phyloP scores from a whole-genome alignment of 2,888 invertebrate genomes.

The Ormia ochracea region DNA sequence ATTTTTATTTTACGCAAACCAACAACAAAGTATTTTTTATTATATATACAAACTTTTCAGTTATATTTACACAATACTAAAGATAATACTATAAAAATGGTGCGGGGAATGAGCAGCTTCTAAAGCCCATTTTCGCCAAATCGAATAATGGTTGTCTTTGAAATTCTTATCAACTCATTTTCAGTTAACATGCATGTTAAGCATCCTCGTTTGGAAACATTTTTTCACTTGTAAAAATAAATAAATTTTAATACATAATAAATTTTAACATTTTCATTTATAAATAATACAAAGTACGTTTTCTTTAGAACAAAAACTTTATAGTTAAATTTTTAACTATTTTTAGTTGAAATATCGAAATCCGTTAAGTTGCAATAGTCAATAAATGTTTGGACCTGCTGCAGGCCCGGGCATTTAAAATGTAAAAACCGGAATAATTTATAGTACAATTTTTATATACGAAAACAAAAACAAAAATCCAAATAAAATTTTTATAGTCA shows the following conservation, averaged over 20 bases:
- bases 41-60: constrained; percentile 64
- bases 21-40: constrained; percentile 66
- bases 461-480: constrained; percentile 55
- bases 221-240: constrained; percentile 51
- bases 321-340: constrained; percentile 52
- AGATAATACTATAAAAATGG: constrained; percentile 38
- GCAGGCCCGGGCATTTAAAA: constrained; percentile 45
- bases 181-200: constrained; percentile 45
- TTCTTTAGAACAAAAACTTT: constrained; percentile 12
- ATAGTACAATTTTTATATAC: constrained; percentile 76
- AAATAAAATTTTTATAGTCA: constrained; percentile 64
- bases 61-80: constrained; percentile 39
- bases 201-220: constrained; percentile 57
- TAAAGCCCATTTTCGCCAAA: constrained; percentile 17
- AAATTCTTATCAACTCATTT: constrained; percentile 18
- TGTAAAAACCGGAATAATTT: constrained; percentile 77
- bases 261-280: constrained; percentile 52
- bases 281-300: constrained; percentile 6
- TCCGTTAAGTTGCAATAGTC: constrained; percentile 77
- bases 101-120: constrained; percentile 10
- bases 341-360: constrained; percentile 48
- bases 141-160: constrained; percentile 52
- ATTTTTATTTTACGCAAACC: constrained; percentile 70
- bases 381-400: constrained; percentile 65
- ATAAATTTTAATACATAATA: constrained; percentile 42